Percentiles rank a stretch among this genome's conserved stretches.
phyloP scores from a whole-genome alignment of 2,113 vertebrate genomes.

The Alligator sinensis region DNA sequence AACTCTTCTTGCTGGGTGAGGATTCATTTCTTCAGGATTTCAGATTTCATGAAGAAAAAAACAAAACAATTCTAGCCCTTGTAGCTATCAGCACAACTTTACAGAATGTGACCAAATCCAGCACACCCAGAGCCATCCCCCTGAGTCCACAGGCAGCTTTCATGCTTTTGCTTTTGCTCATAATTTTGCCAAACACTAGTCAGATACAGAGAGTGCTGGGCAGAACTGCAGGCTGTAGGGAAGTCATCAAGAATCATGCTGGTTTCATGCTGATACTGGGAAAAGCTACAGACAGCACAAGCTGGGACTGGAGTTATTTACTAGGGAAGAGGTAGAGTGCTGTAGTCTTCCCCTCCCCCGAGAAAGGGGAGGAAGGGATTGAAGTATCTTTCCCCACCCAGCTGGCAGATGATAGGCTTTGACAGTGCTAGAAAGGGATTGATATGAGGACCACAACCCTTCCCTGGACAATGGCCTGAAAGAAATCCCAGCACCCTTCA shows the following conservation, averaged over 20 bases:
- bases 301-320: background rate
- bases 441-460: too few relatives aligned
- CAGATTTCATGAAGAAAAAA: background rate
- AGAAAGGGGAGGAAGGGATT: background rate
- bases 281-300: background rate
- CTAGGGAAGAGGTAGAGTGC: background rate
- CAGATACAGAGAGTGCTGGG: too few relatives aligned
- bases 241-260: background rate
- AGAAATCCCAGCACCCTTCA: constrained; percentile 7
- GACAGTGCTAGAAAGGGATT: too few relatives aligned
- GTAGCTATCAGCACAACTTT: background rate
- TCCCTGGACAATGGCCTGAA: background rate
- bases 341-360: background rate
- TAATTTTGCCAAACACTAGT: background rate
- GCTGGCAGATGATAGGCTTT: too few relatives aligned
- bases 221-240: background rate
- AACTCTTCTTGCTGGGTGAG: background rate
- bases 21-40: background rate
- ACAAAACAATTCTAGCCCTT: background rate
- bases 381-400: background rate
- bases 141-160: background rate
- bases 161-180: background rate
- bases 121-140: background rate
- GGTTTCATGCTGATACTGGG: background rate
- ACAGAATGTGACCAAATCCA: background rate